A percentile compares a stretch with the other conserved stretches of the same genome.
Conservation (phyloP, 64 coral and sea anemone genomes). For the Actinia tenebrosa region DNA sequence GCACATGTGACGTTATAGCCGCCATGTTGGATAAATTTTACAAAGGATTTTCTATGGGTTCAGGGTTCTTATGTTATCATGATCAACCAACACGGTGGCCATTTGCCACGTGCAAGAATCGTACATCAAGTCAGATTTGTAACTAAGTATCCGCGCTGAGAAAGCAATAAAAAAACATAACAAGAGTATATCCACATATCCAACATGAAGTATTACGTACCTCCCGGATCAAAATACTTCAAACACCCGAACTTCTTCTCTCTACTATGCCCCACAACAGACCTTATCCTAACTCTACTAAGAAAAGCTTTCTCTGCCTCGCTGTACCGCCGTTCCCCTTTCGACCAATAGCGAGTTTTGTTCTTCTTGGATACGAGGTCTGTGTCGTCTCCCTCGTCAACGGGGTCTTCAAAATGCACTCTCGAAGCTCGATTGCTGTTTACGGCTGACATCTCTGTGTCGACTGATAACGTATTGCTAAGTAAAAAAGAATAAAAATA, state of each 20-base stretch:
- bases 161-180: too few species aligned
- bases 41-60: too few species aligned
- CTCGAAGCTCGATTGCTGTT: slow-evolving; percentile 32
- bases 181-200: too few species aligned
- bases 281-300: slow-evolving; percentile 58
- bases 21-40: too few species aligned
- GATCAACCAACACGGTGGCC: too few species aligned
- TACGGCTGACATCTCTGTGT: slow-evolving; percentile 7
- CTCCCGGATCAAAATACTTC: slow-evolving; percentile 77
- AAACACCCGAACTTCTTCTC: slow-evolving; percentile 59
- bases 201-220: slow-evolving; percentile 19
- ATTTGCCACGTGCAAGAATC: too few species aligned
- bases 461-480: slow-evolving; percentile 21
- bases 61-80: too few species aligned
- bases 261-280: slow-evolving; percentile 27
- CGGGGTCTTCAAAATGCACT: slow-evolving; percentile 42
- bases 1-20: too few species aligned
- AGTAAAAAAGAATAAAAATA: background rate
- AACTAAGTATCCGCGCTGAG: too few species aligned
- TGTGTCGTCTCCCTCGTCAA: slow-evolving; percentile 46
- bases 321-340: slow-evolving; percentile 66
- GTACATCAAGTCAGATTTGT: too few species aligned
- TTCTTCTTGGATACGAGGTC: slow-evolving; percentile 28
- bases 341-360: slow-evolving; percentile 59
- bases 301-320: slow-evolving; percentile 89